Evolutionary conservation across 2,113 vertebrate genomes (phyloP).

Genomic region (Pomatorhinus ruficollis): DNA sequence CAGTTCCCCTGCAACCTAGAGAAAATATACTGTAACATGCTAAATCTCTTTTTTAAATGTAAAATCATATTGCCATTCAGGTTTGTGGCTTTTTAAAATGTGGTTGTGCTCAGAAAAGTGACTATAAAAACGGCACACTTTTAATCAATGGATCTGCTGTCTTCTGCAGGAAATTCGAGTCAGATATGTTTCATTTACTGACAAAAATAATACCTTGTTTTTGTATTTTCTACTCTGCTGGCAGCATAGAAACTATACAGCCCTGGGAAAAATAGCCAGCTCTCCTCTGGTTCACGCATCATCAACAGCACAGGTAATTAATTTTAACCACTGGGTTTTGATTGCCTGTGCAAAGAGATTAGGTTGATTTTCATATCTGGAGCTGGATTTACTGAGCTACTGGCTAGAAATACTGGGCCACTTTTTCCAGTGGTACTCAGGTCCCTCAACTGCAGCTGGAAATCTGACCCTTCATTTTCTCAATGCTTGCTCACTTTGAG

Average conservation of each 20-base stretch:
- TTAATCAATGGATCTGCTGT: constrained; percentile 56
- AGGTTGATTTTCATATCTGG: neutral
- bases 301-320: constrained; percentile 42
- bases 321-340: constrained; percentile 33
- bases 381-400: neutral
- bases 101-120: neutral
- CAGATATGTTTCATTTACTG: constrained; percentile 63
- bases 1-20: neutral
- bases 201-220: constrained; percentile 52
- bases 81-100: constrained; percentile 49
- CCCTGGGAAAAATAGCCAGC: constrained; percentile 7
- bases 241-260: neutral
- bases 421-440: neutral
- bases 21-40: constrained; percentile 29
- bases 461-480: neutral
- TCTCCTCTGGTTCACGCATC: constrained; percentile 7
- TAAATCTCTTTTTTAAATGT: constrained; percentile 49
- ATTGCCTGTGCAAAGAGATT: constrained; percentile 9
- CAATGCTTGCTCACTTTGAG: fast-evolving
- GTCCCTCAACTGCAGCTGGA: neutral
- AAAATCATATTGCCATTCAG: constrained; percentile 34
- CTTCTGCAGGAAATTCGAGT: constrained; percentile 57
- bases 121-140: constrained; percentile 29
- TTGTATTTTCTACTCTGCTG: constrained; percentile 30
- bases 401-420: neutral